Base-by-base conservation (phyloP, 1,140 invertebrate genomes). In the Drosophila paulistorum region DNA sequence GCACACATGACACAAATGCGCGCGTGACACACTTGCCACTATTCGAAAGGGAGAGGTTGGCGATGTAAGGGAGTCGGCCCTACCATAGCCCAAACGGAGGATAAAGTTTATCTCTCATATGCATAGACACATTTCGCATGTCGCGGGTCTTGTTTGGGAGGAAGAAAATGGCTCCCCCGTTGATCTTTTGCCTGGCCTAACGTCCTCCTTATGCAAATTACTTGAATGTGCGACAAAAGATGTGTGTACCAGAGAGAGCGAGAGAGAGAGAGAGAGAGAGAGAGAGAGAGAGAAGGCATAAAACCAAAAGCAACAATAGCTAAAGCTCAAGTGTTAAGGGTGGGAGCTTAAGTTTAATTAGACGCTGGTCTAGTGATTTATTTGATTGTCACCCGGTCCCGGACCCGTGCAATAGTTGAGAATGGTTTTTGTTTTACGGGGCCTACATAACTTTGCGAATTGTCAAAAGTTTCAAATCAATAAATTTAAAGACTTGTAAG, bases 301-400 rank as follows among this genome's bases (percentile, higher is more conserved):
- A 37, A 23, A 57, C 23, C 63, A 72, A 66, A 59, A 37, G 37
- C 35, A 75, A 76, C 83, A 86, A 68, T 51, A 67, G 54, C 65
- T 62, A 63, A 71, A 71, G 79, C 83, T 77, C 83, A 87, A 86
- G 83, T 87, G 83, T 72, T 86, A 86, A 87, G 83, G 83, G 83
- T 86, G 76, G 73, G 76, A 79, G 83, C 83, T 86, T 82, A 82
- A 87, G 83, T 86, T 86, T 86, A 86, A 86, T 86, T 86, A 86
- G 84, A 83, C 83, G 76, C 79, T 71, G 65, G 70, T 69, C 76
- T 68, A 71, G 83, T 86, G 83, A 86, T 87, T 86, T 86, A 86
- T 86, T 83, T 87, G 71, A 86, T 83, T 86, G 79, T 61, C 75
- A 63, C 65, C 64, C 14, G 17, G 7, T 14, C 26, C 7, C 37